Percentiles rank a stretch among this genome's conserved stretches.
Conservation (phyloP, 2,113 vertebrate genomes). For the Naja naja region DNA sequence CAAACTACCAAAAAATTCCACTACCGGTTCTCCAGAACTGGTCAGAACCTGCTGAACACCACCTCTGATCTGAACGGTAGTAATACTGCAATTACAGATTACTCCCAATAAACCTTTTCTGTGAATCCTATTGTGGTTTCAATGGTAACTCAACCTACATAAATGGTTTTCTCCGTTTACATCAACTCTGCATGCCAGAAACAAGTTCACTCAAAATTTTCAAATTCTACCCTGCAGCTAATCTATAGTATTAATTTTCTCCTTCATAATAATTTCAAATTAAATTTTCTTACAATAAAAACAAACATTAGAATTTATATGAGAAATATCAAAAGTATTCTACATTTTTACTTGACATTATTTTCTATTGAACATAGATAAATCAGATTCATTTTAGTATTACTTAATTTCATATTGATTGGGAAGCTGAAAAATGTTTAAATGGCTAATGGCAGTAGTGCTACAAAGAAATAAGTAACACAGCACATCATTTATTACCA, state of each 20-base stretch:
- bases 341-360: not conserved
- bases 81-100: not conserved
- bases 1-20: too few relatives aligned
- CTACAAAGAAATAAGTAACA: not conserved
- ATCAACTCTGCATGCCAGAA: not conserved
- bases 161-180: not conserved
- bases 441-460: not conserved
- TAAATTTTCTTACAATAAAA: not conserved
- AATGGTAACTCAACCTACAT: not conserved
- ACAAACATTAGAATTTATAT: not conserved
- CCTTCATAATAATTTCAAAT: not conserved
- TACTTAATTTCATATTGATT: not conserved
- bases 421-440: not conserved
- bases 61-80: not conserved
- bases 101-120: not conserved
- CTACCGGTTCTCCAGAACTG: too few relatives aligned
- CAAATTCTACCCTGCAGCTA: not conserved
- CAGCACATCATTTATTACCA: not conserved
- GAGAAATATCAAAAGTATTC: not conserved
- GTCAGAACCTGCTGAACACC: too few relatives aligned
- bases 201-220: not conserved
- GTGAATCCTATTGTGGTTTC: not conserved
- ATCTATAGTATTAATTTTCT: not conserved
- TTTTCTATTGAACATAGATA: not conserved
- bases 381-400: not conserved